Conservation (phyloP, 2,888 invertebrate species). For the Atrina japonica region DNA sequence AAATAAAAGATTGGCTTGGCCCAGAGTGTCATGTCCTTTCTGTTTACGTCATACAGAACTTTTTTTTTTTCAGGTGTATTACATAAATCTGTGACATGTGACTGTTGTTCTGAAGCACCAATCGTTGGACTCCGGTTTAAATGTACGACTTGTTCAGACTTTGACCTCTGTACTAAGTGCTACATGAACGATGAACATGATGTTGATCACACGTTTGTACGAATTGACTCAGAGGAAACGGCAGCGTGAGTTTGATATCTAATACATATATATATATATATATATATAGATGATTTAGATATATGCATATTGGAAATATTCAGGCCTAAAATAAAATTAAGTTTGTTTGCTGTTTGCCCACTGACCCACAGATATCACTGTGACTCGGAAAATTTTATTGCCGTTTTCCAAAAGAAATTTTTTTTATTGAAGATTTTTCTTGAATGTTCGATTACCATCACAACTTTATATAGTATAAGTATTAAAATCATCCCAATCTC, state of each 20-base stretch:
- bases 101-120: slow-evolving; percentile 87
- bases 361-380: no score
- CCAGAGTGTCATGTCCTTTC: no score
- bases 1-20: no score
- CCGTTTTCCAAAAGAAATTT: no score
- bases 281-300: not conserved
- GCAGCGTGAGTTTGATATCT: not conserved
- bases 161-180: slow-evolving; percentile 90
- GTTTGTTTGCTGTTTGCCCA: no score
- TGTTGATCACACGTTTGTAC: slow-evolving; percentile 87
- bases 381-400: no score
- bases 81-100: slow-evolving; percentile 90
- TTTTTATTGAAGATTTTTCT: no score
- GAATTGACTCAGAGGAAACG: slow-evolving; percentile 85
- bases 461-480: no score
- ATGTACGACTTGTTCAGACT: slow-evolving; percentile 89
- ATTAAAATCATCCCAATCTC: no score
- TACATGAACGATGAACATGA: slow-evolving; percentile 92
- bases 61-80: slow-evolving; percentile 74
- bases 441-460: no score
- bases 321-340: no score
- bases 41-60: no score
- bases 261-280: not conserved
- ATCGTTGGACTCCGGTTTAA: slow-evolving; percentile 91
- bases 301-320: slow-evolving; percentile 1